Base-by-base conservation (phyloP, 2,797 vertebrate genomes). In the Gymnopithys bicolor region DNA sequence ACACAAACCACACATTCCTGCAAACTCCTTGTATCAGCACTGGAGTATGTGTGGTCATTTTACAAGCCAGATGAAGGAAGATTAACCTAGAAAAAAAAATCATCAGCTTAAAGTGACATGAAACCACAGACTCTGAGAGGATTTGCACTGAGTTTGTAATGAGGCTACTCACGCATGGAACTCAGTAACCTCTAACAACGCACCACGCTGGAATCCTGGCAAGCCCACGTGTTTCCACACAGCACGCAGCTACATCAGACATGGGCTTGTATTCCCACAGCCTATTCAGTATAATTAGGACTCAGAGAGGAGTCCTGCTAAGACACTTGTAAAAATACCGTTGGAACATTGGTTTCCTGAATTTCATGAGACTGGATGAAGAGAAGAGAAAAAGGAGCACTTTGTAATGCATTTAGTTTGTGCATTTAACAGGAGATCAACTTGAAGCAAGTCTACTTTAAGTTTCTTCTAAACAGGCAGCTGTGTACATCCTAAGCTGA, bases 1-100 rank as follows among this genome's bases (percentile, higher is more conserved):
- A 75, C 4, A 9, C 52, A 88, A 84, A 76, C 22, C 14, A 45
- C 2, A 2, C 37, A 62, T 35, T 71, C 69, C 56, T 84, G 33
- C 17, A 43, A 86, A 84, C 37, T 60, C 30, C 27, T 55, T 53
- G 8, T 51, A 78, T 46, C 76, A 78, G 51, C 53, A 46, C 51
- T 27, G 16, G 37, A 30, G 28, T 3, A 19, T 4, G 4, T 24
- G 28, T 13, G 63, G n/a, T 59, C 46, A 4, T 27, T 16, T n/a
- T 66, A 71, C 35, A 79, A 93, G 12, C 11, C 35, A 66, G 46
- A 43, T 15, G 37, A 93, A 66, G 56, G 24, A 71, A 87, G 67
- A 94, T 84, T 86, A 94, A 88, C 66, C 63, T 35, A 78, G 66
- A 48, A 90, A 89, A 77, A 77, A 79, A 53, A 84, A 49, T 33